A percentile compares a stretch with the other conserved stretches of the same genome.
Evolutionary conservation across 2,888 invertebrate species (phyloP).

Genomic region (Clusia tigrina): DNA sequence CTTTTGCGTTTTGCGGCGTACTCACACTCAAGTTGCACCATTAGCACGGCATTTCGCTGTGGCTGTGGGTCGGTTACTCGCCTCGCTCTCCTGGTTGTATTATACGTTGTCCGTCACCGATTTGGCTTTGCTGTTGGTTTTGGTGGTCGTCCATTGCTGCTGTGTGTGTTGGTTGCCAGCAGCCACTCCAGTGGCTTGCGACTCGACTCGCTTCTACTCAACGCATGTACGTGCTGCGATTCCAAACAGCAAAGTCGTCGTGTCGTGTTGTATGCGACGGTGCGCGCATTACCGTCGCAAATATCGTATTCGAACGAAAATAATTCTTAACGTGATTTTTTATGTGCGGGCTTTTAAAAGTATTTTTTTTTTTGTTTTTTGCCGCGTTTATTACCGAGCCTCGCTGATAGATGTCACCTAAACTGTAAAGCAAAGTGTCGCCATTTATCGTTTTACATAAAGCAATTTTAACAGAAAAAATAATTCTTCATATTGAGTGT

Average conservation of each 20-base stretch:
- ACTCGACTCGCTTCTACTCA: slow-evolving; percentile 38
- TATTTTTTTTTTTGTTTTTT: background rate
- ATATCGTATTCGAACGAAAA: slow-evolving; percentile 31
- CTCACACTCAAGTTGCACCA: slow-evolving; percentile 21
- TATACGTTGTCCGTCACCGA: background rate
- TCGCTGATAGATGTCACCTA: background rate
- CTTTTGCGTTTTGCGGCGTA: background rate
- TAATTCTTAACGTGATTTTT: background rate
- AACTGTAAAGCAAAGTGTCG: background rate
- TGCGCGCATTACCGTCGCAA: slow-evolving; percentile 53
- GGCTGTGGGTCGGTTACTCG: background rate
- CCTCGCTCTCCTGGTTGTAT: slow-evolving; percentile 9
- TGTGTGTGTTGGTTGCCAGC: no score
- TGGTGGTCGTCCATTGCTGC: slow-evolving; percentile 41
- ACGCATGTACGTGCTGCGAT: slow-evolving; percentile 21
- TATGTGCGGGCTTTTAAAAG: background rate
- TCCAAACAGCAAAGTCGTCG: slow-evolving; percentile 5
- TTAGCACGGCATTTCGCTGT: slow-evolving; percentile 26
- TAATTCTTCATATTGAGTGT: background rate
- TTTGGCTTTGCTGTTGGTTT: slow-evolving; percentile 22
- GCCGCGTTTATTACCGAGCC: no score
- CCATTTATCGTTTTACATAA: background rate
- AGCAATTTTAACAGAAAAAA: background rate
- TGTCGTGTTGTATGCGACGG: slow-evolving; percentile 36
- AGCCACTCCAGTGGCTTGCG: slow-evolving; percentile 47